Conservation (phyloP, 1,140 invertebrate species). For the Frieseomelitta varia region DNA sequence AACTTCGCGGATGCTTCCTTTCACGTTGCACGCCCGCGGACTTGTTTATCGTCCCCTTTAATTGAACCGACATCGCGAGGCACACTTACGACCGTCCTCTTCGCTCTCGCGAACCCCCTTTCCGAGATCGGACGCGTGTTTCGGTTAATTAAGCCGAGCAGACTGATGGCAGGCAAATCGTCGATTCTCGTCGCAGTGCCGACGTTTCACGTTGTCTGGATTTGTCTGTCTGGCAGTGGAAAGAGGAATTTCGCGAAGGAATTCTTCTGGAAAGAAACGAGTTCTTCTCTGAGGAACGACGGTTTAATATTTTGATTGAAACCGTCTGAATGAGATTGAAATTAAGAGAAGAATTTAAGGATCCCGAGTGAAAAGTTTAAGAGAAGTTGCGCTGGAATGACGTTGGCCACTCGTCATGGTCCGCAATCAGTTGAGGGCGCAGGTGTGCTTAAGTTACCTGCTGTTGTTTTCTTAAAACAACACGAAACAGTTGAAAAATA, state of each 20-base stretch:
- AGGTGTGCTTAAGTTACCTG: too few species aligned
- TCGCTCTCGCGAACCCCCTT: neutral
- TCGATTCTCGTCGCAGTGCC: too few species aligned
- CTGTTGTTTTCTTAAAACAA: too few species aligned
- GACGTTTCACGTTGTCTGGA: too few species aligned
- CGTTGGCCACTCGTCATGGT: too few species aligned
- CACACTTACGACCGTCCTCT: neutral
- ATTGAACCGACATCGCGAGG: conserved; percentile 29
- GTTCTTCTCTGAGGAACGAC: too few species aligned
- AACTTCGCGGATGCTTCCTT: conserved; percentile 52
- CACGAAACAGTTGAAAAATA: too few species aligned
- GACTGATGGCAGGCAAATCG: neutral
- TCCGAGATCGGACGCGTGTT: neutral
- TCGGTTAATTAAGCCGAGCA: neutral
- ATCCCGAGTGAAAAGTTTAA: neutral
- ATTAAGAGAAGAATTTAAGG: neutral
- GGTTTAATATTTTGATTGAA: too few species aligned
- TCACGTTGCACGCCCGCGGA: conserved; percentile 39
- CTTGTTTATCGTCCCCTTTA: conserved; percentile 45
- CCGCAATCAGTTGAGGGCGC: too few species aligned
- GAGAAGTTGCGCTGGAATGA: too few species aligned
- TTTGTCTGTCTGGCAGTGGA: too few species aligned
- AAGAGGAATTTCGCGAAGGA: neutral
- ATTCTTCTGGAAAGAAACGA: neutral
- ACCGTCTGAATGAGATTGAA: too few species aligned